phyloP scores from a whole-genome alignment of 2,888 invertebrate species.

The Eilema caniola region DNA sequence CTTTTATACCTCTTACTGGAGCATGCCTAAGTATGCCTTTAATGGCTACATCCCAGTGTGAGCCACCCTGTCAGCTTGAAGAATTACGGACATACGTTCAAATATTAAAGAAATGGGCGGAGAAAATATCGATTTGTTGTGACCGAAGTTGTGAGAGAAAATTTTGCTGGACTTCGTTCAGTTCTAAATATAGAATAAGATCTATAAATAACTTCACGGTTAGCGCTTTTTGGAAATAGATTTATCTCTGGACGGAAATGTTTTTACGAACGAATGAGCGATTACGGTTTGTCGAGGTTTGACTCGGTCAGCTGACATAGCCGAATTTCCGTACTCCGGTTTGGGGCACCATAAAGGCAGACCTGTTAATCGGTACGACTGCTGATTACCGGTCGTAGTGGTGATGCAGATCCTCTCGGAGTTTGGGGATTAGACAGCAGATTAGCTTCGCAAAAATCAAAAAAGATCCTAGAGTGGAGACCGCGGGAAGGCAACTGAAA shows the following conservation, averaged over 20 bases:
- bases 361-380: no score
- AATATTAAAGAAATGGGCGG: conserved; percentile 19
- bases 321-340: no score
- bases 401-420: no score
- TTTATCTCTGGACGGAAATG: not conserved
- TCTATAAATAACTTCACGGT: not conserved
- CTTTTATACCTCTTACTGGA: not conserved
- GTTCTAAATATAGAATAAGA: not conserved
- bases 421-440: no score
- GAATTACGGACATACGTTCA: conserved; percentile 25
- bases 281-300: not conserved
- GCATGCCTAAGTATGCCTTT: conserved; percentile 8
- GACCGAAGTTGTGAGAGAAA: not conserved
- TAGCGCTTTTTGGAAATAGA: not conserved
- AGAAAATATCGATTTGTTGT: conserved; percentile 13
- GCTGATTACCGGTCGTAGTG: no score
- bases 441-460: no score
- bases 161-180: not conserved
- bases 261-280: not conserved
- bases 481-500: no score
- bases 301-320: no score
- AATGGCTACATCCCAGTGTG: conserved; percentile 11
- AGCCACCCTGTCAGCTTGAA: conserved; percentile 29
- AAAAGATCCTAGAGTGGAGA: no score
- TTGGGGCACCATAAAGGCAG: no score